A percentile compares a stretch with the other conserved stretches of the same genome.
Evolutionary conservation across 2,113 vertebrate genomes (phyloP).

Genomic region (Halcyon malimbica): DNA sequence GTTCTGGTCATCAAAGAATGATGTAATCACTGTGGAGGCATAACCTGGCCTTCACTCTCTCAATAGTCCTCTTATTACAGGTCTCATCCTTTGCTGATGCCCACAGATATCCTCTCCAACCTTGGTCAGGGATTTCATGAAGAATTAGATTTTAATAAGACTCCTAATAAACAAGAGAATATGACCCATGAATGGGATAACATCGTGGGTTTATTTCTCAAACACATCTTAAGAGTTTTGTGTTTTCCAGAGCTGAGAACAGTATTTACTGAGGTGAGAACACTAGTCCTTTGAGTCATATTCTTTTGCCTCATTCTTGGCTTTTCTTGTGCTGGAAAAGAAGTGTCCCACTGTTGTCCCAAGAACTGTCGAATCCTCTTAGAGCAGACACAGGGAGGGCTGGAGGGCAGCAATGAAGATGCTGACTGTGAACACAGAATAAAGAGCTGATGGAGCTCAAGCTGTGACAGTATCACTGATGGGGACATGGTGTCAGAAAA

Average conservation of each 20-base stretch:
- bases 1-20: neutral
- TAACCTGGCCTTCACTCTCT: neutral
- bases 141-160: neutral
- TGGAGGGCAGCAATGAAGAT: neutral
- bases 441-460: neutral
- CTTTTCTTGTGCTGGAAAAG: neutral
- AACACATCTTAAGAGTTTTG: neutral
- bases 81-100: neutral
- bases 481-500: neutral
- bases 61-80: neutral
- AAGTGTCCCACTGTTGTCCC: neutral
- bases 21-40: neutral
- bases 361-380: neutral
- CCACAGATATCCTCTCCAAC: neutral
- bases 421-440: neutral
- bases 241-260: neutral
- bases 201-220: neutral
- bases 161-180: neutral
- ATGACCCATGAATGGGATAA: neutral
- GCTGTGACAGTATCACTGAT: neutral
- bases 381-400: neutral
- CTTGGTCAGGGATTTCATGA: neutral
- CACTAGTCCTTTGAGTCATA: neutral
- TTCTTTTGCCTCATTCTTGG: neutral
- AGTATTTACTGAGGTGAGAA: neutral